Percentiles rank a stretch among this genome's conserved stretches.
phyloP scores from a whole-genome alignment of 1,140 invertebrate species.

The Leucophenga varia region DNA sequence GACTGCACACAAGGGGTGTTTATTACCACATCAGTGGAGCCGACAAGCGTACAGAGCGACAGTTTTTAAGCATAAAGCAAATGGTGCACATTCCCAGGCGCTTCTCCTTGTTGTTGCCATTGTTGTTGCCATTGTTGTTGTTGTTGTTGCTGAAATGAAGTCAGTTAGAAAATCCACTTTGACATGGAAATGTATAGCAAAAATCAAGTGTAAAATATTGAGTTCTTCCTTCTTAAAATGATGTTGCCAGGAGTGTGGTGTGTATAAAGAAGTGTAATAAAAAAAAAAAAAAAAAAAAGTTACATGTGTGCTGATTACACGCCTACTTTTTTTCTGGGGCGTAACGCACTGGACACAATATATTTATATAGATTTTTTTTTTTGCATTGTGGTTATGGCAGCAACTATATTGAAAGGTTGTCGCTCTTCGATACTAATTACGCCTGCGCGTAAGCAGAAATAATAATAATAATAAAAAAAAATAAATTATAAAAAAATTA shows the following conservation, averaged over 20 bases:
- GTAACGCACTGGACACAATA: conserved; percentile 11
- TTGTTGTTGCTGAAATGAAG: conserved; percentile 29
- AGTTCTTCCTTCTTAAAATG: neutral
- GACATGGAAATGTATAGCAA: conserved; percentile 41
- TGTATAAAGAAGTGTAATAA: neutral
- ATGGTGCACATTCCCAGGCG: no score
- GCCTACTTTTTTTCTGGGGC: no score
- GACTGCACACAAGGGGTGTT: conserved; percentile 53
- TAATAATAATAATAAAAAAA: no score
- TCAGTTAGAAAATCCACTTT: conserved; percentile 53
- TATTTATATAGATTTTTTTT: no score
- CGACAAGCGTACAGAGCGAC: conserved; percentile 15
- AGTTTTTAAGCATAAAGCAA: no score
- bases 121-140: neutral
- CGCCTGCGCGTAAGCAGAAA: neutral
- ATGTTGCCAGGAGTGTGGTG: conserved; percentile 11
- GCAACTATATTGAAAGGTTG: no score
- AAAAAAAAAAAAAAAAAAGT: neutral
- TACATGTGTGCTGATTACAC: no score
- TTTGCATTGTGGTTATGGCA: no score
- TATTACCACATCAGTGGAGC: conserved; percentile 51
- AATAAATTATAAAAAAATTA: no score
- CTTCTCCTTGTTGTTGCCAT: neutral
- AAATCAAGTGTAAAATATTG: conserved; percentile 29
- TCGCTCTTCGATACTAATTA: no score